Base-by-base conservation (phyloP, 1,140 invertebrate species). In the Heliconius melpomene region DNA sequence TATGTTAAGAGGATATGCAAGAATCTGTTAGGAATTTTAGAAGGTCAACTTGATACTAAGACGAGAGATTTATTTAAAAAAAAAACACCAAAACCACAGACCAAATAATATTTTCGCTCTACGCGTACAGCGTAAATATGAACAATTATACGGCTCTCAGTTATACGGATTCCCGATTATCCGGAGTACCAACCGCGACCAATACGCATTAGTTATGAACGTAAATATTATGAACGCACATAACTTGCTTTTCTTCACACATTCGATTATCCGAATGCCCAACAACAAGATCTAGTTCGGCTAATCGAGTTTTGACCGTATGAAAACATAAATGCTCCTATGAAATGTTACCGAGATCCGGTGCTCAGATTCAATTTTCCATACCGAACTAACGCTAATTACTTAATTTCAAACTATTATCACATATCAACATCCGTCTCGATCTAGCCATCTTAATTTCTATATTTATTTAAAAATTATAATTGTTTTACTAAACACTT, bases 371-470 rank as follows among this genome's bases (percentile, higher is more conserved):
- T 80, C 76, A 82, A 81, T 77, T 84, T 78, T 74, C 32, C 76
- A 74, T 80, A 78, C 79, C 86, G 81, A 60, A 81, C 83, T 88
- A 88, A 83, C 73, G 77, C 85, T 90, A 87, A 78, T 84, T 80
- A 80, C 89, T 91, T 92, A 93, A 85, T 86, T 87, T 85, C 87
- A 86, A 89, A 87, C 89, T 92, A 91, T 90, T 93, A 93, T 93
- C 92, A 93, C 92, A 93, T 89, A 83, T 87, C 85, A 85, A 86
- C 85, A 88, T 87, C 82, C 83, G 79, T 88, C 46, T 82, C 79
- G 52, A 79, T 80, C 81, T 82, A 82, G 74, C 60, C 66, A 70
- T 77, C 29, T 80, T 72, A 78, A 11, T 40, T 36, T 77, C 26
- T 38, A 77, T 72, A 66, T 72, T 74, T 73, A 74, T 54, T 54